These are phyloP conservation scores for Epinephelus fuscoguttatus DNA, from an alignment of 2,113 vertebrate species.

Conservation along the genomic window DNA sequence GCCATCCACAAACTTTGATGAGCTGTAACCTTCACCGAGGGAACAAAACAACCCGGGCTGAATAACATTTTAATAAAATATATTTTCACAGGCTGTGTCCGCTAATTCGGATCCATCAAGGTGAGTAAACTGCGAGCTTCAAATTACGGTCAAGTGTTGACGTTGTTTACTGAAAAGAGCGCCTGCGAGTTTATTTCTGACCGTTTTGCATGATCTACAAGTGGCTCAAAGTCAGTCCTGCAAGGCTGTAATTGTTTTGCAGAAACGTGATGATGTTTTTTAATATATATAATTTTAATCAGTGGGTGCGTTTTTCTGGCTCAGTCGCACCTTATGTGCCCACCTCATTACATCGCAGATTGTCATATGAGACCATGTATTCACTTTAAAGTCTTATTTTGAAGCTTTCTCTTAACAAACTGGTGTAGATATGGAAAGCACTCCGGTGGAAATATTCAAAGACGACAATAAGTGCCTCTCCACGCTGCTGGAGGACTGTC, in stretches of 20 bases:
- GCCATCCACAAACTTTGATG: conserved; percentile 72
- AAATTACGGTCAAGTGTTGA: not conserved
- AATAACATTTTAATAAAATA: not conserved
- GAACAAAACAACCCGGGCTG: conserved; percentile 1
- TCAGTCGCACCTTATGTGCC: not conserved
- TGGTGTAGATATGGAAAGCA: conserved; percentile 76
- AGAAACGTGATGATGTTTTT: not conserved
- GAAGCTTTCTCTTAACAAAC: conserved; percentile 4
- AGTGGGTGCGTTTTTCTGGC: conserved; percentile 3
- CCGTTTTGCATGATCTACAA: conserved; percentile 36
- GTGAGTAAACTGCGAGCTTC: conserved; percentile 63
- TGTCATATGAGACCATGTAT: not conserved
- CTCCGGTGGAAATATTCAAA: conserved; percentile 79
- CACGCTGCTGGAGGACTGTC: conserved; percentile 72
- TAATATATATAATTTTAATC: not conserved
- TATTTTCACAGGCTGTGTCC: not conserved
- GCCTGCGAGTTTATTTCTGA: not conserved
- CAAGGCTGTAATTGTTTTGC: not conserved
- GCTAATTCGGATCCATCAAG: conserved; percentile 28
- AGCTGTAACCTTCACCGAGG: conserved; percentile 39
- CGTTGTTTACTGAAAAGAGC: conserved; percentile 1
- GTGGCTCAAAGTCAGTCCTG: conserved; percentile 25
- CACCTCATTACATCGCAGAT: not conserved
- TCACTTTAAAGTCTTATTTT: not conserved
- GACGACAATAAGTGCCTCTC: conserved; percentile 76